Conservation (phyloP, 2,113 vertebrate species). For the Dasyprocta punctata region DNA sequence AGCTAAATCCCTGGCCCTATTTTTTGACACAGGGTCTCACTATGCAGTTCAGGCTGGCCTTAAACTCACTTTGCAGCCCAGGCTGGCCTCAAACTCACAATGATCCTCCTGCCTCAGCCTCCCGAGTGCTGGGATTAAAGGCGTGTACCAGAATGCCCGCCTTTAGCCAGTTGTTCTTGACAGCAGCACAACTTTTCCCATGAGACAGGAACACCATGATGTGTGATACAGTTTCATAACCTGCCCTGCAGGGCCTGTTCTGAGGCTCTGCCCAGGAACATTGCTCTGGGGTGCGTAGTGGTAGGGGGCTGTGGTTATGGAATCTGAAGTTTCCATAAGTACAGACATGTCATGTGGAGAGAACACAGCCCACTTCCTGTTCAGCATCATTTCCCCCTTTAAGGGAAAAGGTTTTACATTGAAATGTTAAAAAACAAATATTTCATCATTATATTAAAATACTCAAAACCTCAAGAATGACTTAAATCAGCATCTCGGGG, state of each 20-base stretch:
- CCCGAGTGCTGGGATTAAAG: too few relatives aligned
- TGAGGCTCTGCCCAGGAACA: not conserved
- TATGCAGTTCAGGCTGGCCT: too few relatives aligned
- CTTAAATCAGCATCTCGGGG: not conserved
- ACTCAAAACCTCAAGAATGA: not conserved
- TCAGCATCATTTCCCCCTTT: not conserved
- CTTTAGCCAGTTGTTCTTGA: not conserved
- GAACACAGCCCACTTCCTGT: not conserved
- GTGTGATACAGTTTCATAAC: fast-evolving
- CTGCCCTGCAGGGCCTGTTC: not conserved
- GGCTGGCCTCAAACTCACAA: too few relatives aligned
- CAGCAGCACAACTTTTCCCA: not conserved
- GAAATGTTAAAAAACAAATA: not conserved
- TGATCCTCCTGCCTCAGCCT: too few relatives aligned
- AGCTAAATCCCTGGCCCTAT: too few relatives aligned
- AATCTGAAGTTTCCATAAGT: not conserved
- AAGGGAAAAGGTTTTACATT: not conserved
- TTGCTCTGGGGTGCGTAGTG: too few relatives aligned
- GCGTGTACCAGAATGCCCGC: too few relatives aligned
- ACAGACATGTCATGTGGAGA: not conserved
- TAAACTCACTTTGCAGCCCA: too few relatives aligned
- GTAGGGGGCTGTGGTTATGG: not conserved
- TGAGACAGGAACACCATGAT: not conserved
- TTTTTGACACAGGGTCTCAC: too few relatives aligned
- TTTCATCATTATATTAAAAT: not conserved